Evolutionary conservation across 2,888 invertebrate genomes (phyloP).

Genomic region (Hololepta plana): DNA sequence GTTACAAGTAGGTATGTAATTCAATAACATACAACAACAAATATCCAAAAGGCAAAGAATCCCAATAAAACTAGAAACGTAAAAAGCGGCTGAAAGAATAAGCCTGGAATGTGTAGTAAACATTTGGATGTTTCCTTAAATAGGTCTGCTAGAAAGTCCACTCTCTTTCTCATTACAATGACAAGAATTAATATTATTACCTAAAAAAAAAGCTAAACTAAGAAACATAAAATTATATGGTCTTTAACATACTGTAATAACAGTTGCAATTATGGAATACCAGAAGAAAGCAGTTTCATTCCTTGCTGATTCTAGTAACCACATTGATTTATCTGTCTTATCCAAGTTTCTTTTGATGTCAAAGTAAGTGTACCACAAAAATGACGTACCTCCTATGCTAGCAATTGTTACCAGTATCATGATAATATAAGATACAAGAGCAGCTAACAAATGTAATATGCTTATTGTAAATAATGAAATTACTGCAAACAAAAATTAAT

Average conservation of each 20-base stretch:
- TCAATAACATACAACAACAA: constrained; percentile 59
- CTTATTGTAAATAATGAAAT: constrained; percentile 68
- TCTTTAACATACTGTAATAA: constrained; percentile 51
- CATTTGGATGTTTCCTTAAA: constrained; percentile 85
- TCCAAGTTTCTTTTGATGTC: constrained; percentile 51
- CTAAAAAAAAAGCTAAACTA: constrained; percentile 27
- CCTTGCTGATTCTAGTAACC: constrained; percentile 58
- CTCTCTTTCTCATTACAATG: constrained; percentile 59
- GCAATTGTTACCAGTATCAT: constrained; percentile 62
- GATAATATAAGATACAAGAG: constrained; percentile 73
- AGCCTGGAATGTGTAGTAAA: constrained; percentile 62
- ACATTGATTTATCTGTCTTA: constrained; percentile 27
- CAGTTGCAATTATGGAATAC: constrained; percentile 70
- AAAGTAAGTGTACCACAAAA: constrained; percentile 80
- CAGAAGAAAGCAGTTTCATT: constrained; percentile 75
- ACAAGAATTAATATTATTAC: constrained; percentile 54
- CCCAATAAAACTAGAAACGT: constrained; percentile 62
- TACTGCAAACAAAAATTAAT: constrained; percentile 31
- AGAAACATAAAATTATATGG: constrained; percentile 6
- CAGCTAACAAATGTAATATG: constrained; percentile 67
- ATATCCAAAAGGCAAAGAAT: constrained; percentile 75
- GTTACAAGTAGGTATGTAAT: background rate
- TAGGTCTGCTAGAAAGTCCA: constrained; percentile 64
- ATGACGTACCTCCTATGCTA: constrained; percentile 56
- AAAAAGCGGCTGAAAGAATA: constrained; percentile 68